These are phyloP conservation scores for Channa maculata DNA, from an alignment of 2,113 vertebrate species.

Conservation along the genomic window DNA sequence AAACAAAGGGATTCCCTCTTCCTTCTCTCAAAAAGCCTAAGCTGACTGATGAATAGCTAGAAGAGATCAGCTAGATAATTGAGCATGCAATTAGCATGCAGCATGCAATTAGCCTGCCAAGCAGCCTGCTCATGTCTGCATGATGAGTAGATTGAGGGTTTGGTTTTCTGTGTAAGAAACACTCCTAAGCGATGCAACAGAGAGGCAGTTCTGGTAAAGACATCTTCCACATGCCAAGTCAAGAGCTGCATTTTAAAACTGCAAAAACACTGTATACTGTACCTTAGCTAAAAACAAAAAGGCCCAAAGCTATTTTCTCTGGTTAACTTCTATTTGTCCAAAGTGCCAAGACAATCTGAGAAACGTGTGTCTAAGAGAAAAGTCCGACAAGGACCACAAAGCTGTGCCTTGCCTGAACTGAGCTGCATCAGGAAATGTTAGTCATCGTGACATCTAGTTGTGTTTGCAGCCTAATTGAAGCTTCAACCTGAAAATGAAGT, in stretches of 20 bases:
- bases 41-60: constrained; percentile 13
- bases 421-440: no score
- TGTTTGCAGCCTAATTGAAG: no score
- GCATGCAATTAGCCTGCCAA: constrained; percentile 41
- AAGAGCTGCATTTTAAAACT: neutral
- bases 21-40: constrained; percentile 16
- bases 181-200: neutral
- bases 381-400: no score
- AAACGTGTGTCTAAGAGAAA: no score
- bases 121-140: neutral
- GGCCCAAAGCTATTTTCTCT: no score
- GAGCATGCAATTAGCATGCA: neutral
- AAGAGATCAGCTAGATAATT: constrained; percentile 43
- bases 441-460: no score
- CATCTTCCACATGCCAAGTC: neutral
- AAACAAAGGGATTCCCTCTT: neutral
- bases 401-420: no score
- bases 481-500: no score
- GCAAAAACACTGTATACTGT: no score
- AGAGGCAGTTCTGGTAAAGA: neutral
- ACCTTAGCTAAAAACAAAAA: no score
- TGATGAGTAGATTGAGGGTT: neutral
- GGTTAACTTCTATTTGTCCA: no score
- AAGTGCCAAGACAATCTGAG: no score
- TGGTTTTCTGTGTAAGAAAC: constrained; percentile 9